phyloP scores from a whole-genome alignment of 1,140 invertebrate species.

The Drosophila teissieri region DNA sequence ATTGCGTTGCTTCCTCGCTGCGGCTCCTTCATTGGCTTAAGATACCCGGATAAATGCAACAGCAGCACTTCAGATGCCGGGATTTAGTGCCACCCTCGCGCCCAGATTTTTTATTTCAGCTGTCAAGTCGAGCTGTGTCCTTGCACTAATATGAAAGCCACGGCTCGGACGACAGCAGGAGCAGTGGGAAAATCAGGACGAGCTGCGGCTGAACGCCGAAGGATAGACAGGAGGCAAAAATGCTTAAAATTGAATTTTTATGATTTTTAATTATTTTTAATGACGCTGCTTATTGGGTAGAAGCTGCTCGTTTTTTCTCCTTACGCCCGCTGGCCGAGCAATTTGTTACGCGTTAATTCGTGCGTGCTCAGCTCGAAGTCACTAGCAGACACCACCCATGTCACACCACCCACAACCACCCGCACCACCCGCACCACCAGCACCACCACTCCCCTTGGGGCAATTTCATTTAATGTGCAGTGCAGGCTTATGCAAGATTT shows the following conservation, averaged over 20 bases:
- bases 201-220: background rate
- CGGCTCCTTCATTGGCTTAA: constrained; percentile 58
- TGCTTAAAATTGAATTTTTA: constrained; percentile 83
- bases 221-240: constrained; percentile 55
- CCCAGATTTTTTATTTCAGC: constrained; percentile 52
- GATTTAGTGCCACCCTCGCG: constrained; percentile 27
- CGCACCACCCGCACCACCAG: background rate
- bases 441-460: constrained; percentile 29
- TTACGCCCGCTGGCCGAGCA: constrained; percentile 58
- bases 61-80: constrained; percentile 52
- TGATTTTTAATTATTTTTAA: constrained; percentile 84
- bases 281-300: constrained; percentile 76
- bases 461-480: constrained; percentile 79
- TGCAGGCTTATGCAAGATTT: constrained; percentile 80
- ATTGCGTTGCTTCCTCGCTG: constrained; percentile 61
- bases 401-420: background rate
- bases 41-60: constrained; percentile 59
- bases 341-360: constrained; percentile 82
- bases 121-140: constrained; percentile 64
- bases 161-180: constrained; percentile 7
- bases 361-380: constrained; percentile 75
- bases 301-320: constrained; percentile 21
- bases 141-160: constrained; percentile 39
- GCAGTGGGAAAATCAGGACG: background rate
- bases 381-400: constrained; percentile 18